Conservation (phyloP, 2,113 vertebrate genomes). For the Chionomys nivalis region DNA sequence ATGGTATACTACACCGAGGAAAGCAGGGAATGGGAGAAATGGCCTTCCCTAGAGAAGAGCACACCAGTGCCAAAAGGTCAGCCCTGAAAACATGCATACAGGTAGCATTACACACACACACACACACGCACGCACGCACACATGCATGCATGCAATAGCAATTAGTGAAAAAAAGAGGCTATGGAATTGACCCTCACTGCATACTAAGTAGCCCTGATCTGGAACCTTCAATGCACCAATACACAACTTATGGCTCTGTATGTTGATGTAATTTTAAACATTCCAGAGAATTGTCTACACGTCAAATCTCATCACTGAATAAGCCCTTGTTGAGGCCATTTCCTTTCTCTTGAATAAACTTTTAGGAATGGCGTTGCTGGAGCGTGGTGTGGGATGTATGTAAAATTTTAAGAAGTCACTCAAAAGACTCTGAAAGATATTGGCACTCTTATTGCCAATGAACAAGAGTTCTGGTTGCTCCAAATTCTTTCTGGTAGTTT, state of each 20-base stretch:
- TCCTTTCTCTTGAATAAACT: not conserved
- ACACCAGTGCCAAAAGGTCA: not conserved
- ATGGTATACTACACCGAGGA: not conserved
- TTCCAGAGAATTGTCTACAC: accelerated
- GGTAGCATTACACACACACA: not conserved
- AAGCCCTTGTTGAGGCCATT: not conserved
- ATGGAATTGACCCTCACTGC: not conserved
- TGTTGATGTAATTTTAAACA: accelerated
- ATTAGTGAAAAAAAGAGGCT: not conserved
- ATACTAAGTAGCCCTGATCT: not conserved
- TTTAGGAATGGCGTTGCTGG: not conserved
- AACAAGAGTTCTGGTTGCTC: not conserved
- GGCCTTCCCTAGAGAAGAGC: not conserved
- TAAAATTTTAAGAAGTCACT: not conserved
- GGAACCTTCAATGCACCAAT: not conserved
- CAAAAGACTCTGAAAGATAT: not conserved
- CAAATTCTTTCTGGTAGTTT: not conserved
- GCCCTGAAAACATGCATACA: not conserved
- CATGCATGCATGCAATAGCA: not conserved
- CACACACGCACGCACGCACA: not conserved
- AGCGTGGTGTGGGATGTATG: accelerated
- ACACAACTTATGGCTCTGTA: accelerated
- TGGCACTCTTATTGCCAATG: not conserved
- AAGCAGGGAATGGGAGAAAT: not conserved
- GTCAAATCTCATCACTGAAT: accelerated